Evolutionary conservation across 53 echinoderm and acorn worm genomes (phyloP).

Genomic region (Stichopus horrens): DNA sequence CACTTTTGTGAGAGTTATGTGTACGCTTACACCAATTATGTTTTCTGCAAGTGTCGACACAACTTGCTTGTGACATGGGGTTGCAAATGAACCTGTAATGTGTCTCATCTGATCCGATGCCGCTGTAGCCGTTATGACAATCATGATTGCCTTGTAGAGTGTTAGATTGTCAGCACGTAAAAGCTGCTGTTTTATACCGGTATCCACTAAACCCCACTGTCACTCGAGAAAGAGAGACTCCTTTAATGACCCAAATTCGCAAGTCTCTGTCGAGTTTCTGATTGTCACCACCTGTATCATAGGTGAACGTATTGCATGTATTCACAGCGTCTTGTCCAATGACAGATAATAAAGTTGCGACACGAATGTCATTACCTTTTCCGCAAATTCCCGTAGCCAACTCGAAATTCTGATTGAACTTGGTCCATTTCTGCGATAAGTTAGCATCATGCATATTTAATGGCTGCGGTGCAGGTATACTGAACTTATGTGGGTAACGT

Average conservation of each 20-base stretch:
- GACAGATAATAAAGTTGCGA: conserved; percentile 59
- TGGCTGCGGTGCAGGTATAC: conserved; percentile 51
- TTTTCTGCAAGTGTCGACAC: too few species aligned
- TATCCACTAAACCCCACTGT: conserved; percentile 44
- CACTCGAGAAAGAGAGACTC: conserved; percentile 44
- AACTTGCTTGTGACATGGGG: too few species aligned
- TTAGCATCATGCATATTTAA: conserved; percentile 48
- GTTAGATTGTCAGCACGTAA: conserved; percentile 47
- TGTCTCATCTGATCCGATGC: conserved; percentile 38
- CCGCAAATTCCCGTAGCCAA: conserved; percentile 48
- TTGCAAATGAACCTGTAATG: not conserved
- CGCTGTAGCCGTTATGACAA: conserved; percentile 24
- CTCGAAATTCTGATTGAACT: conserved; percentile 56
- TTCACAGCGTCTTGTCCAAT: conserved; percentile 62
- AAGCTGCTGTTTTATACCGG: conserved; percentile 46
- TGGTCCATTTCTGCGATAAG: conserved; percentile 40
- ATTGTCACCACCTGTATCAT: conserved; percentile 30
- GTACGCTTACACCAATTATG: too few species aligned
- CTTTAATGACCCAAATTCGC: conserved; percentile 49
- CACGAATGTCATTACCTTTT: conserved; percentile 47
- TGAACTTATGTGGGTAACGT: not conserved
- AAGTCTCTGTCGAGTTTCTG: conserved; percentile 54
- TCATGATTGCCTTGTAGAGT: conserved; percentile 47
- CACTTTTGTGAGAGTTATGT: conserved; percentile 8
- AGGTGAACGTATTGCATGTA: conserved; percentile 65